Evolutionary conservation across 2,888 invertebrate genomes (phyloP).

Genomic region (Euzophera pinguis): DNA sequence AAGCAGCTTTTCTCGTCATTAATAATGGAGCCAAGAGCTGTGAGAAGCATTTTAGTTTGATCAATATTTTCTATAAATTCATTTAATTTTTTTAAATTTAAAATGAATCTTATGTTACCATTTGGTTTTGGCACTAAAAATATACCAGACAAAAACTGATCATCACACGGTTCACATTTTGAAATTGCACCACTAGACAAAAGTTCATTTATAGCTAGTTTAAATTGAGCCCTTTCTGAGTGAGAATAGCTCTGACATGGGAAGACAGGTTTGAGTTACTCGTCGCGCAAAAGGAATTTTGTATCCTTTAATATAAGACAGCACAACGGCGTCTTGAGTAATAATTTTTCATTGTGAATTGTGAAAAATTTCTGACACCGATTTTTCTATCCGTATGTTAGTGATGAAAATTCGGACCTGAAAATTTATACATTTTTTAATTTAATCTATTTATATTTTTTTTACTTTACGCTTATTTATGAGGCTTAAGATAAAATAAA

Average conservation of each 20-base stretch:
- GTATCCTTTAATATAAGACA: conserved; percentile 18
- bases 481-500: no score
- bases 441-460: no score
- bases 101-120: conserved; percentile 5
- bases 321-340: conserved; percentile 17
- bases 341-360: no score
- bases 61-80: conserved; percentile 9
- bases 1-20: conserved; percentile 22
- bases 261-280: background rate
- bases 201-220: background rate
- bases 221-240: background rate
- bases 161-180: conserved; percentile 3
- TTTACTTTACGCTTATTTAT: no score
- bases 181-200: conserved; percentile 10
- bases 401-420: no score
- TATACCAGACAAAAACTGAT: conserved; percentile 1
- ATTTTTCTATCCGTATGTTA: no score
- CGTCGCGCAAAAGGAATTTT: conserved; percentile 5
- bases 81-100: conserved; percentile 10
- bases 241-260: background rate
- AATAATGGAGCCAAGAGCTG: conserved; percentile 20
- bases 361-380: no score
- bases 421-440: no score
- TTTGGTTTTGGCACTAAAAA: conserved; percentile 5
- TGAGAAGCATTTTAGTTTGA: background rate